A percentile compares a stretch with the other conserved stretches of the same genome.
Conservation (phyloP, 1,140 invertebrate genomes). For the Armadillidium nasatum region DNA sequence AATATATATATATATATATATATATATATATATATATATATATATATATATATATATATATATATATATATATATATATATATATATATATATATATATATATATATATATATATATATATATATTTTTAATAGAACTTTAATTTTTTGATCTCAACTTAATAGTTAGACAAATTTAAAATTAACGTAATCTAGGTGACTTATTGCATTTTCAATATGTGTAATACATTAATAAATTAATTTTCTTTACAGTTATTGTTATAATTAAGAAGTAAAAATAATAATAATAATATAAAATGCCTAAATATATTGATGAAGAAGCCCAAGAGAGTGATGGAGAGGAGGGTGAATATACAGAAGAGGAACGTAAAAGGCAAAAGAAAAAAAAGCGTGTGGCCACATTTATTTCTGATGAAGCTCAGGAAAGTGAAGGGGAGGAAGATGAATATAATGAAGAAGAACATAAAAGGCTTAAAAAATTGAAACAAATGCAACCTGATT, state of each 20-base stretch:
- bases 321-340: slow-evolving; percentile 28
- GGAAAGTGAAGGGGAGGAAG: slow-evolving; percentile 31
- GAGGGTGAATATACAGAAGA: slow-evolving; percentile 30
- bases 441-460: slow-evolving; percentile 28
- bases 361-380: slow-evolving; percentile 28
- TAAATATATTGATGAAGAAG: slow-evolving; percentile 17
- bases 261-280: slow-evolving; percentile 38
- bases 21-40: too few species aligned
- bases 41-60: too few species aligned
- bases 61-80: too few species aligned
- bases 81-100: too few species aligned
- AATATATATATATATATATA: too few species aligned
- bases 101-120: too few species aligned
- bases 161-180: too few species aligned
- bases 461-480: slow-evolving; percentile 25
- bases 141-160: too few species aligned
- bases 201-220: too few species aligned
- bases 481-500: neutral
- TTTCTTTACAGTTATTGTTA: slow-evolving; percentile 5
- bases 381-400: slow-evolving; percentile 27
- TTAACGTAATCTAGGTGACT: too few species aligned
- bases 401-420: slow-evolving; percentile 22
- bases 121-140: too few species aligned
- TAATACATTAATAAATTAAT: neutral
- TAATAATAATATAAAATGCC: slow-evolving; percentile 25